phyloP scores from a whole-genome alignment of 30 jellyfish, hydroid and myxozoan genomes.

The Aurelia sp. region DNA sequence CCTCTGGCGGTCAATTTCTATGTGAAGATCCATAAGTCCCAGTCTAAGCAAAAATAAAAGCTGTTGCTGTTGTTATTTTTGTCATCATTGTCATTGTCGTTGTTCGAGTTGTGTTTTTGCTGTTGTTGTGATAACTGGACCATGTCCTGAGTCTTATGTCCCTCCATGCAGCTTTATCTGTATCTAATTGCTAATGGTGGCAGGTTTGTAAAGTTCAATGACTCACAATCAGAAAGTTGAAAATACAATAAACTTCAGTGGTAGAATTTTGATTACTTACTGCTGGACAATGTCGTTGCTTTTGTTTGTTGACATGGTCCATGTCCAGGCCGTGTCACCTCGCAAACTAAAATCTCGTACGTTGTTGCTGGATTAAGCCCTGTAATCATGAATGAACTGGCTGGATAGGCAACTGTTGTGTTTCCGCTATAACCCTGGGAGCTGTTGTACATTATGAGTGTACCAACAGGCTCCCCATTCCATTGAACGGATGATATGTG shows the following conservation, averaged over 20 bases:
- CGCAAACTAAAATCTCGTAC: slow-evolving; percentile 52
- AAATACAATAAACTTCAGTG: background rate
- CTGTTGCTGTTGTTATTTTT: no score
- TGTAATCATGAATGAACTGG: background rate
- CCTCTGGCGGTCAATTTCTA: no score
- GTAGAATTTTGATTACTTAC: background rate
- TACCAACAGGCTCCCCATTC: background rate
- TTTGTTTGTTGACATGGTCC: slow-evolving; percentile 68
- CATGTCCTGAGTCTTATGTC: no score
- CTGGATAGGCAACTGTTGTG: slow-evolving; percentile 8
- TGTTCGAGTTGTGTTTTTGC: no score
- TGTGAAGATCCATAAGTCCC: no score
- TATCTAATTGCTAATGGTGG: no score
- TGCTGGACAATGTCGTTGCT: slow-evolving; percentile 32
- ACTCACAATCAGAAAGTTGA: no score
- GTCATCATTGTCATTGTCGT: no score
- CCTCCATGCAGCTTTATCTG: no score
- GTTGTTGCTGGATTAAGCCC: slow-evolving; percentile 39
- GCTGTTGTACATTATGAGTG: background rate
- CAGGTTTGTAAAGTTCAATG: no score
- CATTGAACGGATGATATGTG: slow-evolving; percentile 12
- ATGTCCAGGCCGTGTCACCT: slow-evolving; percentile 29
- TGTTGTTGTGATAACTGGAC: no score
- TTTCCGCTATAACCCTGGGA: background rate
- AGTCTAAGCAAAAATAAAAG: no score